Percentiles rank a stretch among this genome's conserved stretches.
Conservation (phyloP, 1,140 invertebrate species). For the Atta texana region DNA sequence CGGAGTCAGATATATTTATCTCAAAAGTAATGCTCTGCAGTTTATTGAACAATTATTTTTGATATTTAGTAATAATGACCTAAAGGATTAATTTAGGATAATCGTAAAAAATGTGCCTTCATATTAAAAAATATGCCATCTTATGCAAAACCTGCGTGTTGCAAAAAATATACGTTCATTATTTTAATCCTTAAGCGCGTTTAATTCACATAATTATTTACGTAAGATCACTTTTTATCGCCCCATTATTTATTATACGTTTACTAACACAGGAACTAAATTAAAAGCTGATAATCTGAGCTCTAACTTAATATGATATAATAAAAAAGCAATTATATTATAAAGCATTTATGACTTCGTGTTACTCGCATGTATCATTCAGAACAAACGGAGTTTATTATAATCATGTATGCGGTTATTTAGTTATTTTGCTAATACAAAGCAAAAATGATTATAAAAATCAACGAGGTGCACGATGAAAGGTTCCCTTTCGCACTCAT, state of each 20-base stretch:
- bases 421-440: background rate
- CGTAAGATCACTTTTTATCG: background rate
- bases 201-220: constrained; percentile 1
- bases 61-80: background rate
- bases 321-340: constrained; percentile 20
- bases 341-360: background rate
- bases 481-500: background rate
- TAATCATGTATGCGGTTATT: background rate
- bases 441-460: background rate
- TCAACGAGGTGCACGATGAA: background rate
- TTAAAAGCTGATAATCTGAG: constrained; percentile 17
- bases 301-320: constrained; percentile 1
- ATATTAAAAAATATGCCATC: background rate
- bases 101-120: background rate
- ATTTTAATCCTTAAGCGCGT: background rate
- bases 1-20: background rate
- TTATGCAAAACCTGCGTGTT: background rate
- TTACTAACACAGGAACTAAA: background rate
- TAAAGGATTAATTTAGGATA: background rate
- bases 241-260: background rate
- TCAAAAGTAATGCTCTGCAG: background rate
- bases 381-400: background rate
- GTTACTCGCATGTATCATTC: background rate
- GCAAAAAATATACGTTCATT: background rate
- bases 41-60: constrained; percentile 9